These are phyloP conservation scores for Myiozetetes cayanensis DNA, from an alignment of 2,113 vertebrate species.

Conservation along the genomic window DNA sequence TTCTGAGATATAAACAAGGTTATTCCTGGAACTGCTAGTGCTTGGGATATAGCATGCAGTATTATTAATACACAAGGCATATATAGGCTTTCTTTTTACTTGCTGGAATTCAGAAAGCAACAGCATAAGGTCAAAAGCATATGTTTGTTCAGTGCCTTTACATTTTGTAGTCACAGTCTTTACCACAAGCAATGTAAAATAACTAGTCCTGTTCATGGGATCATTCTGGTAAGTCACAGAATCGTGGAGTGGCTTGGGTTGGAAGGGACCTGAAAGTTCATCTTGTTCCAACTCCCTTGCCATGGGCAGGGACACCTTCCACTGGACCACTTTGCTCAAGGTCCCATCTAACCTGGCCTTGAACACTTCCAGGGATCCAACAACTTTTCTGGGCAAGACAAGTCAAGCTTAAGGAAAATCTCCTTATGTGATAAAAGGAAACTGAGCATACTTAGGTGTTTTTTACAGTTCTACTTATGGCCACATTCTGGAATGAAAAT, in stretches of 20 bases:
- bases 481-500: background rate
- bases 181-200: background rate
- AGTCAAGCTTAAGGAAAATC: background rate
- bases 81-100: background rate
- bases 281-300: background rate
- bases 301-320: background rate
- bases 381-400: background rate
- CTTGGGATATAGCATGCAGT: background rate
- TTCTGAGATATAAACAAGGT: background rate
- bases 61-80: background rate
- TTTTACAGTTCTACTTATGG: background rate
- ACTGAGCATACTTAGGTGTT: background rate
- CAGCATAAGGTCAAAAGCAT: background rate
- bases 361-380: background rate
- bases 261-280: background rate
- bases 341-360: background rate
- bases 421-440: background rate
- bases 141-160: background rate
- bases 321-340: background rate
- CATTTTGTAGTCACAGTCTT: background rate
- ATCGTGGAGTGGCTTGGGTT: background rate
- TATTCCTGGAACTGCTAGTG: background rate
- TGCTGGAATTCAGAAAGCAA: background rate
- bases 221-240: background rate
- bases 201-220: background rate